Evolutionary conservation across 1,140 invertebrate genomes (phyloP).

Genomic region (Diachasmimorpha longicaudata): DNA sequence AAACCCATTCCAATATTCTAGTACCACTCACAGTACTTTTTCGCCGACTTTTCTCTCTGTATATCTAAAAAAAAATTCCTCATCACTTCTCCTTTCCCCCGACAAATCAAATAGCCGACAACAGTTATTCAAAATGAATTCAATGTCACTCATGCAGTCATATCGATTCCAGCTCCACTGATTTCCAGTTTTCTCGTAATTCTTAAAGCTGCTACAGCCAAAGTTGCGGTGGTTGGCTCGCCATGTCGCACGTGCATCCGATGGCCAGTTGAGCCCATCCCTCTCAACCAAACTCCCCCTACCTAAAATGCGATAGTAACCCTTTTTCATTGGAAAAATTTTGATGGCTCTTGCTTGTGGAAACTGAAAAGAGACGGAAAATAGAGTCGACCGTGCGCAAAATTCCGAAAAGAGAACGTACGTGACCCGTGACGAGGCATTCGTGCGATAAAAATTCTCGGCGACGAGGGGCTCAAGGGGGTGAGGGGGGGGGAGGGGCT

Average conservation of each 20-base stretch:
- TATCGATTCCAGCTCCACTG: not conserved
- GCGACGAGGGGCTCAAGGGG: not conserved
- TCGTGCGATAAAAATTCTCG: conserved; percentile 13
- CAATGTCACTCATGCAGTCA: not conserved
- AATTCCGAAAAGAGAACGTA: conserved; percentile 29
- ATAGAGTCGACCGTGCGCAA: conserved; percentile 28
- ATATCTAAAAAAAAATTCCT: too few species aligned
- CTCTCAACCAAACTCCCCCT: too few species aligned
- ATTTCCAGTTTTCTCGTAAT: not conserved
- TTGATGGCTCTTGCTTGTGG: not conserved
- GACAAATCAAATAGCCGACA: not conserved
- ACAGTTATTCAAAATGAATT: not conserved
- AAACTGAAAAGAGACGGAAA: not conserved
- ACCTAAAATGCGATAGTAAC: not conserved
- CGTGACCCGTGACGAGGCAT: conserved; percentile 26
- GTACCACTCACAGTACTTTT: too few species aligned
- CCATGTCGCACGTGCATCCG: not conserved
- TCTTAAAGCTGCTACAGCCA: not conserved
- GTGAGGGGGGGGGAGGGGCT: not conserved
- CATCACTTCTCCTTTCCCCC: too few species aligned
- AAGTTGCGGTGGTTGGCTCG: not conserved
- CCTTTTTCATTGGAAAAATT: not conserved
- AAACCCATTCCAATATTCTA: too few species aligned
- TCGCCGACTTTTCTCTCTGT: too few species aligned
- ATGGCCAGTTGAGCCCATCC: not conserved